phyloP scores from a whole-genome alignment of 2,113 vertebrate genomes.

The Pterocles orientalis region DNA sequence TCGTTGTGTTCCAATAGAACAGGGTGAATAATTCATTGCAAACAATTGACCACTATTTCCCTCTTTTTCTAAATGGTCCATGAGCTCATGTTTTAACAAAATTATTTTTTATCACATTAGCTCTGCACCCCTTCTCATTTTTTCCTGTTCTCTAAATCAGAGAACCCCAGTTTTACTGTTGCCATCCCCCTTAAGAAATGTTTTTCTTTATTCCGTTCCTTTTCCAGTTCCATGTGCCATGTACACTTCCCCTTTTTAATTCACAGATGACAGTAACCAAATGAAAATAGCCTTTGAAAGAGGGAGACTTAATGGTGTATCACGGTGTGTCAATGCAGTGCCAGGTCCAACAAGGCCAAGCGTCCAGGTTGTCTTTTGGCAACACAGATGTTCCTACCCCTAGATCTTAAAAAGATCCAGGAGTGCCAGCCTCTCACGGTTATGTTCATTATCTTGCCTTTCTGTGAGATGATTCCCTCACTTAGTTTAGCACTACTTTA shows the following conservation, averaged over 20 bases:
- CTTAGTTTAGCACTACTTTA: background rate
- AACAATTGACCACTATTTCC: slow-evolving; percentile 41
- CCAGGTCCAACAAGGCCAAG: background rate
- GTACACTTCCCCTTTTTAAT: background rate
- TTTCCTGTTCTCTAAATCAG: background rate
- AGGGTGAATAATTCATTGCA: slow-evolving; percentile 50
- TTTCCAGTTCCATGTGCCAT: background rate
- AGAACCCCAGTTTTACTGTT: background rate
- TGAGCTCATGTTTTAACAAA: background rate
- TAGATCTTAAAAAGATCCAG: background rate
- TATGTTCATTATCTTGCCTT: background rate
- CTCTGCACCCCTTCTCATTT: background rate
- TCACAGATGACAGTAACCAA: background rate
- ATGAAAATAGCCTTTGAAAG: background rate
- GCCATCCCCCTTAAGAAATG: background rate
- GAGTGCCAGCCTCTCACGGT: rapidly evolving
- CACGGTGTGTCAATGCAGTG: background rate
- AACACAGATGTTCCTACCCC: background rate
- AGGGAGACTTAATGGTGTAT: background rate
- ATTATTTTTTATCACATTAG: background rate
- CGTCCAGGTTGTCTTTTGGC: background rate
- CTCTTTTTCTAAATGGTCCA: background rate
- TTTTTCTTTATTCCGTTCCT: background rate
- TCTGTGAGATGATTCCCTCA: background rate
- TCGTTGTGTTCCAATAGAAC: slow-evolving; percentile 16